These are phyloP conservation scores for Osmoderma eremita DNA, from an alignment of 2,888 invertebrate genomes.

Conservation along the genomic window DNA sequence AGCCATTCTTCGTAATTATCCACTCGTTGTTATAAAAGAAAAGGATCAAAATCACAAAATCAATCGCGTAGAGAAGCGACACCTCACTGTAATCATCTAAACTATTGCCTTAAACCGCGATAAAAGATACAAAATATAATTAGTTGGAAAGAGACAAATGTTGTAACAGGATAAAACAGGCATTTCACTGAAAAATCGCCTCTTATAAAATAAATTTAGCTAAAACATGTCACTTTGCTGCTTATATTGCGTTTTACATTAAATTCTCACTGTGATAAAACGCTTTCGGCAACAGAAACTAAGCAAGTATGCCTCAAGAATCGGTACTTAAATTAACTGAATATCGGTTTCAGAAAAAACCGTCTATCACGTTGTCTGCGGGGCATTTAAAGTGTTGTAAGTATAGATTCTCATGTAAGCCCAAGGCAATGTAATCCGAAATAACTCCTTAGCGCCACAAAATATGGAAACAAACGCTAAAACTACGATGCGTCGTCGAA, in stretches of 20 bases:
- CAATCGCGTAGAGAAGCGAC: constrained; percentile 26
- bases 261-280: constrained; percentile 26
- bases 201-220: neutral
- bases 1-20: constrained; percentile 48
- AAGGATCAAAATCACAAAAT: constrained; percentile 22
- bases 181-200: neutral
- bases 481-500: constrained; percentile 43
- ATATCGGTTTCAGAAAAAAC: constrained; percentile 76
- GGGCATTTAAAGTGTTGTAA: constrained; percentile 54
- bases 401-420: neutral
- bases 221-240: constrained; percentile 4
- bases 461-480: neutral
- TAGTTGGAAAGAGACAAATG: neutral
- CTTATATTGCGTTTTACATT: neutral
- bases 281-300: constrained; percentile 10
- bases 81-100: neutral
- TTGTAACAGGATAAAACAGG: neutral
- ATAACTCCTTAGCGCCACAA: constrained; percentile 5
- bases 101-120: neutral
- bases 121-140: neutral
- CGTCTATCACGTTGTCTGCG: constrained; percentile 57
- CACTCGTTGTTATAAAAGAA: constrained; percentile 11
- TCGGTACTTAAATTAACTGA: constrained; percentile 73
- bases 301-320: constrained; percentile 58
- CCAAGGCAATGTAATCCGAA: neutral